These are phyloP conservation scores for Hydrolagus affinis DNA, from an alignment of 2,113 vertebrate genomes.

Conservation along the genomic window DNA sequence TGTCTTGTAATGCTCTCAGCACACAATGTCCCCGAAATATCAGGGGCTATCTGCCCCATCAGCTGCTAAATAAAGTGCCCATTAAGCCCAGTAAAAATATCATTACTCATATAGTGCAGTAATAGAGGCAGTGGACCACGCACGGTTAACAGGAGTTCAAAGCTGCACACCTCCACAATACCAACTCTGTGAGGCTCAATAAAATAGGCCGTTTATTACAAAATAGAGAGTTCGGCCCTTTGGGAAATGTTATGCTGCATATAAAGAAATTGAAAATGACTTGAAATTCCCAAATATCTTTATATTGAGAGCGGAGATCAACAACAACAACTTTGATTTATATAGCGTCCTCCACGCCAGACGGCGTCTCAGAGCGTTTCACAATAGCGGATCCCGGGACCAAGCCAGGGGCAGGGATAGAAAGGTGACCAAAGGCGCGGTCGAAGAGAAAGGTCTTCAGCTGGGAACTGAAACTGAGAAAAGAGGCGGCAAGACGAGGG, in stretches of 20 bases:
- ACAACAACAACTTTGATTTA: too few species aligned
- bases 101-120: not conserved
- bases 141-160: not conserved
- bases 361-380: too few species aligned
- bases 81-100: slow-evolving; percentile 12
- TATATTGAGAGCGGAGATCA: too few species aligned
- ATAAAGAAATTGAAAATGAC: not conserved
- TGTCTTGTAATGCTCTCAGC: not conserved
- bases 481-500: too few species aligned
- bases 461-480: too few species aligned
- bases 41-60: not conserved
- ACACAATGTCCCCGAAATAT: not conserved
- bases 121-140: not conserved
- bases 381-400: too few species aligned
- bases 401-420: too few species aligned
- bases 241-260: not conserved
- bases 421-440: too few species aligned
- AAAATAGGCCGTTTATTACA: not conserved
- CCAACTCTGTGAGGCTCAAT: too few species aligned
- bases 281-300: too few species aligned
- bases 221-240: not conserved
- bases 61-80: not conserved
- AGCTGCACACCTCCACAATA: not conserved
- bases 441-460: too few species aligned
- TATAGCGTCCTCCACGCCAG: too few species aligned